A percentile compares a stretch with the other conserved stretches of the same genome.
phyloP scores from a whole-genome alignment of 2,113 vertebrate species.

The Oceanodroma tethys region DNA sequence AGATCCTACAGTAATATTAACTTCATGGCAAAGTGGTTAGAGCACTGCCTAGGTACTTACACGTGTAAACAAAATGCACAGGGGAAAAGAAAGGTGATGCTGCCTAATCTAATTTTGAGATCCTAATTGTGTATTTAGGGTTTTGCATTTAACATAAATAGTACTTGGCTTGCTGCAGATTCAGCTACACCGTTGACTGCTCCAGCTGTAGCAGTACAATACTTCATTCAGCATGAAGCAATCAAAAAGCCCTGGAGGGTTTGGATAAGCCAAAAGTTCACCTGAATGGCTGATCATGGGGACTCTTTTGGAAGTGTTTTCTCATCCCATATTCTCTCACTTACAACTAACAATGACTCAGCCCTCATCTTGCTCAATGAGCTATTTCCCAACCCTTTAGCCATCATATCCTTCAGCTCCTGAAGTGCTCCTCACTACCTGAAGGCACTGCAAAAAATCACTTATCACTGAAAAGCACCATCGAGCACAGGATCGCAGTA shows the following conservation, averaged over 20 bases:
- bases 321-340: neutral
- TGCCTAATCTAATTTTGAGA: neutral
- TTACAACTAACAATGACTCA: neutral
- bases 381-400: neutral
- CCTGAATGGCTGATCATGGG: neutral
- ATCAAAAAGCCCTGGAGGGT: neutral
- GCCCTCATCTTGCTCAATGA: neutral
- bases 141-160: neutral
- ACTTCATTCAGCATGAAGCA: neutral
- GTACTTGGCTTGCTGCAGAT: neutral
- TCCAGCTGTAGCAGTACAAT: neutral
- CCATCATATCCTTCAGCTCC: neutral
- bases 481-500: neutral
- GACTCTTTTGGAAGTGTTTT: neutral
- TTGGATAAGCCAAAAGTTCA: neutral
- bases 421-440: neutral
- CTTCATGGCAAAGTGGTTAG: neutral
- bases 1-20: neutral
- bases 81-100: neutral
- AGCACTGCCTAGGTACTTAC: neutral
- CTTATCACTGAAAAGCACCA: neutral
- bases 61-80: neutral
- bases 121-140: neutral
- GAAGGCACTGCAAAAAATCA: neutral
- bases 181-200: neutral